Evolutionary conservation across 2,888 invertebrate species (phyloP), one percentile per base, ranked within the genome.

Genomic region (Tinea pellionella): DNA sequence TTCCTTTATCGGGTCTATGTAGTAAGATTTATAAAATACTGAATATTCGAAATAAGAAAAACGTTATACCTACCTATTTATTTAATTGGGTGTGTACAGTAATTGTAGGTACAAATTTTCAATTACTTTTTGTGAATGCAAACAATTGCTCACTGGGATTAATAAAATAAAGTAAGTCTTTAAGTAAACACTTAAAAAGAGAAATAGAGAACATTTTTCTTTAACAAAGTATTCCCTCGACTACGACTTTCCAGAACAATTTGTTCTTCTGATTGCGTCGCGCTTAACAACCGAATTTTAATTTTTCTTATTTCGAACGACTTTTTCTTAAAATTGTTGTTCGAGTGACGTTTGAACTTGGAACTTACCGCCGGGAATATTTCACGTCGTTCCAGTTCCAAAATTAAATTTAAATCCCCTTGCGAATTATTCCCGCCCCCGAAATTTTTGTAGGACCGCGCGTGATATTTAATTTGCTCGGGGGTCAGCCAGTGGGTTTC

Each of bases 351-450:
- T 72, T 78, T 74, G 76, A 81, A 82, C 75, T 80, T 77, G 67
- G 71, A 74, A 69, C 32, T 57, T 30, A 32, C 57, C 57, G 32
- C 30, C 15, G 70, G 83, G 83, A 75, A 83, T 79, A 73, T 78
- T 83, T 78, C 78, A 78, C 80, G 81, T 79, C 77, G 78, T 82
- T 83, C 68, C 75, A 71, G 78, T 78, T 79, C 75, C 77, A 77
- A 86, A 86, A 86, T 87, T 86, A 85, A 87, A 86, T 87, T 87
- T 82, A 80, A 83, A 79, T 80, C 82, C 87, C 85, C 85, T 76
- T 74, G 72, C 74, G 72, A 51, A 42, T 62, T 80, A 61, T 82
- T 82, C 68, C 79, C 77, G 75, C 83, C 84, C 84, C 78, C 70
- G 70, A 65, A 80, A 83, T 85, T 79, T 80, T 79, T 75, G 74